A percentile compares a stretch with the other conserved stretches of the same genome.
Evolutionary conservation across 2,797 vertebrate species (phyloP).

Genomic region (Alosa sapidissima): DNA sequence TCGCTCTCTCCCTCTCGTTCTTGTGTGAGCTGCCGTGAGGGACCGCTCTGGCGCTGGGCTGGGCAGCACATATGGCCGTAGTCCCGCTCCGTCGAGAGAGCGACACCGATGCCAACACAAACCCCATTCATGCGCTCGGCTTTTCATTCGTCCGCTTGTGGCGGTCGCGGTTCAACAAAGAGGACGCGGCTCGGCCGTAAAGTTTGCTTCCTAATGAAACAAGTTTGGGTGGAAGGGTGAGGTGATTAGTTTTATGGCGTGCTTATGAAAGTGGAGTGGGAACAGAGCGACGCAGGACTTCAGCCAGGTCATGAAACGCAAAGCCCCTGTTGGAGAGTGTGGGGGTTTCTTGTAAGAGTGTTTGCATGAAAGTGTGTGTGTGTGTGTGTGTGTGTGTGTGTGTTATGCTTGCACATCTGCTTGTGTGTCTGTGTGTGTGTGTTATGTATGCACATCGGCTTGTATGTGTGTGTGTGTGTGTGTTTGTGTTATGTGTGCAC

Average conservation of each 20-base stretch:
- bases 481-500: background rate
- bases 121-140: background rate
- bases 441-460: too few species aligned
- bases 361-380: too few species aligned
- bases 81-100: too few species aligned
- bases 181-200: constrained; percentile 54
- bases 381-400: background rate
- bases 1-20: background rate
- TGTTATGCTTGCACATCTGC: background rate
- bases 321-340: constrained; percentile 44
- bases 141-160: too few species aligned
- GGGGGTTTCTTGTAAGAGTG: too few species aligned
- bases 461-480: background rate
- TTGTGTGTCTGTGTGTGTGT: background rate
- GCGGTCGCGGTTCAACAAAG: constrained; percentile 3
- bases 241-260: constrained; percentile 71
- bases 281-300: constrained; percentile 58
- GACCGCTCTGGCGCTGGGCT: background rate
- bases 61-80: background rate
- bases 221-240: constrained; percentile 61
- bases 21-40: too few species aligned
- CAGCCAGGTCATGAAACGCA: constrained; percentile 57
- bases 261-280: constrained; percentile 61
- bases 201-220: constrained; percentile 64
- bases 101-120: too few species aligned